phyloP scores from a whole-genome alignment of 2,797 vertebrate genomes.

The Aphelocoma californica region DNA sequence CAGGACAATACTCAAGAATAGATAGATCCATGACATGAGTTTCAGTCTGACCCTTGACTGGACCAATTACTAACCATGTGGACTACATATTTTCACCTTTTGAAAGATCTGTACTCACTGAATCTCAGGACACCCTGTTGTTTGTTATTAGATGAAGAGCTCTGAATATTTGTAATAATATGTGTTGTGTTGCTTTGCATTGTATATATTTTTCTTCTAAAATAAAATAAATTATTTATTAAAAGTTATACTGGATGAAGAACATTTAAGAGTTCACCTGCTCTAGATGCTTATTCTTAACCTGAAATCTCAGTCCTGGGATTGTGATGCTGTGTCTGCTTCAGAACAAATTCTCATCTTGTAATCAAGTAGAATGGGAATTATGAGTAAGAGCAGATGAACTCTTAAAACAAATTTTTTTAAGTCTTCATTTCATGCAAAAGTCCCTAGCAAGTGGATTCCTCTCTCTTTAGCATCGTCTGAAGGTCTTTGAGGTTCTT shows the following conservation, averaged over 20 bases:
- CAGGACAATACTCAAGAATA: constrained; percentile 69
- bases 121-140: constrained; percentile 69
- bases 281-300: constrained; percentile 20
- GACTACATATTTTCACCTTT: constrained; percentile 62
- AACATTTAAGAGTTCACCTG: constrained; percentile 50
- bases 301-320: background rate
- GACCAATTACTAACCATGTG: constrained; percentile 51
- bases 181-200: constrained; percentile 69
- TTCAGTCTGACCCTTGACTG: constrained; percentile 55
- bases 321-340: background rate
- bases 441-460: background rate
- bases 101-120: constrained; percentile 61
- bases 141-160: constrained; percentile 64
- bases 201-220: constrained; percentile 62
- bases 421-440: background rate
- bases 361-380: background rate
- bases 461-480: constrained; percentile 9
- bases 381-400: constrained; percentile 33
- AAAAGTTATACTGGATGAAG: constrained; percentile 31
- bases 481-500: constrained; percentile 41
- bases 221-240: constrained; percentile 66
- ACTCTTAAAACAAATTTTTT: constrained; percentile 32
- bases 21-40: constrained; percentile 69
- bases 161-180: constrained; percentile 69
- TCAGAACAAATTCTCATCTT: background rate